These are phyloP conservation scores for Globodera rostochiensis DNA, from an alignment of 1,140 invertebrate species.

Conservation along the genomic window DNA sequence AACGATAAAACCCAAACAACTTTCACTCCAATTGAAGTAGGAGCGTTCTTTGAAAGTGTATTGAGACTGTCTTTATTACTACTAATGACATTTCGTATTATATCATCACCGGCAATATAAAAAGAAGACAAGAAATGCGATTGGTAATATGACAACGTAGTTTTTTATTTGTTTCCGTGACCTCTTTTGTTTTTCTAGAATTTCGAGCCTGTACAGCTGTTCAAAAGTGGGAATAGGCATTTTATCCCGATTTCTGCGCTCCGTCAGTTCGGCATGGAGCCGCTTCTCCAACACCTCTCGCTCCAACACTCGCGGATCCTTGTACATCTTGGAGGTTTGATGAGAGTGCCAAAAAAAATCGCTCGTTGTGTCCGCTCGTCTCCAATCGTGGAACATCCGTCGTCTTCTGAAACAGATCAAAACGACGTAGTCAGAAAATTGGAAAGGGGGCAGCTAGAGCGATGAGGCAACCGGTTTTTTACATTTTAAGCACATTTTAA, in stretches of 20 bases:
- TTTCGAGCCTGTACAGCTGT: conserved; percentile 34
- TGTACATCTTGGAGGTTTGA: conserved; percentile 25
- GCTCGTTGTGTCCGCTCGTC: neutral
- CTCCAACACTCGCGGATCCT: conserved; percentile 30
- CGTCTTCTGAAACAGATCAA: conserved; percentile 19
- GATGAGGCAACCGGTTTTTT: no score
- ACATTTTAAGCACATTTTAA: no score
- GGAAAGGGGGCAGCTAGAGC: no score
- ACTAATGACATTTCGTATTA: neutral
- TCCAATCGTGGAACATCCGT: conserved; percentile 1
- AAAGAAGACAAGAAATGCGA: conserved; percentile 13
- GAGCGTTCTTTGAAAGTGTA: neutral
- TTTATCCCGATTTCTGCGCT: conserved; percentile 11
- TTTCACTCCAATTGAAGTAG: neutral
- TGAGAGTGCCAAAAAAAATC: conserved; percentile 26
- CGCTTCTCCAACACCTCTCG: conserved; percentile 37
- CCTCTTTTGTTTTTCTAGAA: neutral
- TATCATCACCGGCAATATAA: neutral
- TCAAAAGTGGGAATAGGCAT: conserved; percentile 47
- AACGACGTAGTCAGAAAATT: neutral
- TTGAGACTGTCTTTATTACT: no score
- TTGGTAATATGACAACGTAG: neutral
- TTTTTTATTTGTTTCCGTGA: neutral
- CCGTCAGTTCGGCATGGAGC: conserved; percentile 34
- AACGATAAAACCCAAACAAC: neutral